A percentile compares a stretch with the other conserved stretches of the same genome.
Evolutionary conservation across 2,888 invertebrate genomes (phyloP).

Genomic region (Coelinius sp.): DNA sequence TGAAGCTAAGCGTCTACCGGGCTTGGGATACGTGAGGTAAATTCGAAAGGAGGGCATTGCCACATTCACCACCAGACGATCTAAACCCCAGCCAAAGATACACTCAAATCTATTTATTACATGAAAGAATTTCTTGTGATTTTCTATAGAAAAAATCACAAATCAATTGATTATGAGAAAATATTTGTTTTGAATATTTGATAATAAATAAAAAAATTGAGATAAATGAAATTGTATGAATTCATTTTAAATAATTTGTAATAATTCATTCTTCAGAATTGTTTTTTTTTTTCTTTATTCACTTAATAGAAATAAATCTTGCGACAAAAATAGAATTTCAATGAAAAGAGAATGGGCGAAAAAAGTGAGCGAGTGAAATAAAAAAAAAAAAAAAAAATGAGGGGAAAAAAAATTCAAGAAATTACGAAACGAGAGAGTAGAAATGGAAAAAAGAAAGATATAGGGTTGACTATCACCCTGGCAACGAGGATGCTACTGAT

Average conservation of each 20-base stretch:
- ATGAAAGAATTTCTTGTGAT: no score
- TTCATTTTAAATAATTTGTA: no score
- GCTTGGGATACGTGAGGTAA: constrained; percentile 50
- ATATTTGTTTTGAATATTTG: no score
- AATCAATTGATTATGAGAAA: no score
- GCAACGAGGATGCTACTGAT: constrained; percentile 10
- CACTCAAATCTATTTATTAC: not conserved
- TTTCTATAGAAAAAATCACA: no score
- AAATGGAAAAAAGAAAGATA: not conserved
- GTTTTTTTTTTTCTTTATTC: no score
- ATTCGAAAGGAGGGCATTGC: constrained; percentile 43
- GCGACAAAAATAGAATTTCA: no score
- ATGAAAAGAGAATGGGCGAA: not conserved
- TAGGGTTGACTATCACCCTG: not conserved
- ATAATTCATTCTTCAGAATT: no score
- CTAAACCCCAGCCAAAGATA: constrained; percentile 18
- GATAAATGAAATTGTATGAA: no score
- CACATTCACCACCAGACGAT: constrained; percentile 10
- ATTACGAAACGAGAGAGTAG: not conserved
- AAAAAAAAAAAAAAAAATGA: no score
- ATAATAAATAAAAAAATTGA: no score
- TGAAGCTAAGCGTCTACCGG: constrained; percentile 45
- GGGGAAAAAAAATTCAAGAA: not conserved
- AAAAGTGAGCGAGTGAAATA: not conserved
- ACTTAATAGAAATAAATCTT: no score